Conservation (phyloP, 2,113 vertebrate genomes). For the Australoheros scitulus region DNA sequence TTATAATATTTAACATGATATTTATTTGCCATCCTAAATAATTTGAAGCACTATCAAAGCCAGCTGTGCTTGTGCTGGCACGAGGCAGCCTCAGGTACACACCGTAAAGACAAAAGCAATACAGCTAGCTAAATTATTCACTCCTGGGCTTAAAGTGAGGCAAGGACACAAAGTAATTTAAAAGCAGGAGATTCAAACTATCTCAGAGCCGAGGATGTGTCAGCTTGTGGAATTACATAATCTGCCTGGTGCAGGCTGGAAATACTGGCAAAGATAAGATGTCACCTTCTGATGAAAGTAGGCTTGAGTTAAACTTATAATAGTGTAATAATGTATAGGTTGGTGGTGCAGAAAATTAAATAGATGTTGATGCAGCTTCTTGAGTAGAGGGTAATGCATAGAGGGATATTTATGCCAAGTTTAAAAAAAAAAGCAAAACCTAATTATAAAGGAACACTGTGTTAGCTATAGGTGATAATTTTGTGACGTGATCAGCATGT, state of each 20-base stretch:
- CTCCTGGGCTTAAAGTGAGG: neutral
- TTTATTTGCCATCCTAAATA: neutral
- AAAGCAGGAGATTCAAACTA: constrained; percentile 19
- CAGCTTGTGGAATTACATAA: constrained; percentile 44
- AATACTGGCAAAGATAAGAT: constrained; percentile 41
- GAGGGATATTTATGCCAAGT: constrained; percentile 20
- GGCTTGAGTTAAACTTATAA: constrained; percentile 35
- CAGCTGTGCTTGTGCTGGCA: neutral
- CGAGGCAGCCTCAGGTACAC: neutral
- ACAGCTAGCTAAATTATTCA: neutral
- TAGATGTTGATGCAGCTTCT: constrained; percentile 35
- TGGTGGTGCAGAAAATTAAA: constrained; percentile 60
- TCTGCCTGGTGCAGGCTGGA: neutral
- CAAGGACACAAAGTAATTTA: constrained; percentile 37
- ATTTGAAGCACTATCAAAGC: neutral
- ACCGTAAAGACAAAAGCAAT: neutral
- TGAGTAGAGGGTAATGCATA: neutral
- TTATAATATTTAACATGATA: neutral
- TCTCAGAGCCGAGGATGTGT: constrained; percentile 26
- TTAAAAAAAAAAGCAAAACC: neutral
- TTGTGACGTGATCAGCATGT: neutral
- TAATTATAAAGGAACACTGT: constrained; percentile 14
- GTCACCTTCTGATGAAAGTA: constrained; percentile 41
- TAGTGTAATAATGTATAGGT: constrained; percentile 38
- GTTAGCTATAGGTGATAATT: neutral